Conservation (phyloP, 1,140 invertebrate species). For the Cardiocondyla obscurior region DNA sequence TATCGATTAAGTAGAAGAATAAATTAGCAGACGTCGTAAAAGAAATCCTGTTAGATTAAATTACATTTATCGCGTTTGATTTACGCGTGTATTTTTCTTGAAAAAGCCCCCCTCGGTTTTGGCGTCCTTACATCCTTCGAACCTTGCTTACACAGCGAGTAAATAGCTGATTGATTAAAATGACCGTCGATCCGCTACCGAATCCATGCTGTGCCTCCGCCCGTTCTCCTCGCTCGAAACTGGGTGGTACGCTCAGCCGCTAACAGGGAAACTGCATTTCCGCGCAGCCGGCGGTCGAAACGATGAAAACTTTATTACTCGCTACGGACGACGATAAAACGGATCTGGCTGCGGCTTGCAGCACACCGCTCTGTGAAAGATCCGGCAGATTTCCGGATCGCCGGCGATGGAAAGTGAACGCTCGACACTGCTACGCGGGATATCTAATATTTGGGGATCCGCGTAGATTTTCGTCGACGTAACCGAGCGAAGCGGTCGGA, state of each 20-base stretch:
- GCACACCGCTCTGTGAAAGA: constrained; percentile 12
- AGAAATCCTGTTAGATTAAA: not conserved
- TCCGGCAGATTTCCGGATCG: constrained; percentile 18
- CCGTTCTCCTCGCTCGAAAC: constrained; percentile 14
- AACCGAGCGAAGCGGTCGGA: constrained; percentile 20
- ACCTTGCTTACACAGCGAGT: not conserved
- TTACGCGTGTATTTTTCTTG: not conserved
- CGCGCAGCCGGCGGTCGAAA: constrained; percentile 54
- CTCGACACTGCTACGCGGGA: not conserved
- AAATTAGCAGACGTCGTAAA: not conserved
- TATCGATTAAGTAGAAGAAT: not conserved
- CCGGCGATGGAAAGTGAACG: constrained; percentile 16
- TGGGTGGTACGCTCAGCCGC: constrained; percentile 42
- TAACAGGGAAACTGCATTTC: constrained; percentile 58
- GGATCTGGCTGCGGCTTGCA: constrained; percentile 35
- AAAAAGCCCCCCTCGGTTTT: not conserved
- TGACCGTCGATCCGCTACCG: not conserved
- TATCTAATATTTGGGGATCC: constrained; percentile 50
- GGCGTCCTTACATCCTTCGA: not conserved
- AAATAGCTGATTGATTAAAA: constrained; percentile 42
- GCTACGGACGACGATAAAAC: constrained; percentile 48
- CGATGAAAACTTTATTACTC: constrained; percentile 60
- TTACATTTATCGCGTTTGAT: too few relatives aligned
- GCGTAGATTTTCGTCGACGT: constrained; percentile 10
- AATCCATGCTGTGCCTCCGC: not conserved